A percentile compares a stretch with the other conserved stretches of the same genome.
These are phyloP conservation scores for Physocephala rufipes DNA, from an alignment of 2,888 invertebrate species.

Conservation along the genomic window DNA sequence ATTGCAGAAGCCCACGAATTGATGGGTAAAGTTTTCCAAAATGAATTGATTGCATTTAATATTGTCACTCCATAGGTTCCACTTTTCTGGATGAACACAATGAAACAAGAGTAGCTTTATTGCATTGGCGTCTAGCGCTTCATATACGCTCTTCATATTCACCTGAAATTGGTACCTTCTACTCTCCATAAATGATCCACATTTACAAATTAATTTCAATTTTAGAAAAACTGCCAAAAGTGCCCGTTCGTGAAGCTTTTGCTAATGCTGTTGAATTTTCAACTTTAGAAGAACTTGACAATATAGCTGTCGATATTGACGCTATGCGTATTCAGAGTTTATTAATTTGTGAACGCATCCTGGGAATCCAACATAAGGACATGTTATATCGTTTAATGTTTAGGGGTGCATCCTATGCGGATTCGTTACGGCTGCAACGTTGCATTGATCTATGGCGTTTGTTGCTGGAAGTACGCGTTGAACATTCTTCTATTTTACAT, in stretches of 20 bases:
- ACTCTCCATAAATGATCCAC: background rate
- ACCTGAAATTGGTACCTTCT: slow-evolving; percentile 55
- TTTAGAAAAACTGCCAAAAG: slow-evolving; percentile 69
- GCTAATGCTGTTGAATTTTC: slow-evolving; percentile 79
- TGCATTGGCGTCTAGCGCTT: slow-evolving; percentile 84
- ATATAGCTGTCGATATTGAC: slow-evolving; percentile 81
- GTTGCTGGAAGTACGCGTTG: slow-evolving; percentile 81
- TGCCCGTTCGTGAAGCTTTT: slow-evolving; percentile 72
- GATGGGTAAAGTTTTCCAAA: slow-evolving; percentile 69
- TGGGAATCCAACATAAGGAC: slow-evolving; percentile 87
- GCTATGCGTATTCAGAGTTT: slow-evolving; percentile 87
- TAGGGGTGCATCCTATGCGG: slow-evolving; percentile 78
- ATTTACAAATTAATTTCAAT: slow-evolving; percentile 31
- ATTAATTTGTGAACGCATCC: slow-evolving; percentile 85
- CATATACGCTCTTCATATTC: slow-evolving; percentile 68
- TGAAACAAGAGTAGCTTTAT: slow-evolving; percentile 75
- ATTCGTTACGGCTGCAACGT: slow-evolving; percentile 78
- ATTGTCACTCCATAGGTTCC: slow-evolving; percentile 67
- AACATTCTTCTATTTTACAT: slow-evolving; percentile 78
- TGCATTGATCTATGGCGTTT: slow-evolving; percentile 90
- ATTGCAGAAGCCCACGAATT: slow-evolving; percentile 88
- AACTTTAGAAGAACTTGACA: slow-evolving; percentile 75
- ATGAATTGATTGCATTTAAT: background rate
- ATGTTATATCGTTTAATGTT: slow-evolving; percentile 82
- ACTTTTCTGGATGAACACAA: slow-evolving; percentile 89